These are phyloP conservation scores for Drosophila sproati DNA, from an alignment of 1,140 invertebrate species.

Conservation along the genomic window DNA sequence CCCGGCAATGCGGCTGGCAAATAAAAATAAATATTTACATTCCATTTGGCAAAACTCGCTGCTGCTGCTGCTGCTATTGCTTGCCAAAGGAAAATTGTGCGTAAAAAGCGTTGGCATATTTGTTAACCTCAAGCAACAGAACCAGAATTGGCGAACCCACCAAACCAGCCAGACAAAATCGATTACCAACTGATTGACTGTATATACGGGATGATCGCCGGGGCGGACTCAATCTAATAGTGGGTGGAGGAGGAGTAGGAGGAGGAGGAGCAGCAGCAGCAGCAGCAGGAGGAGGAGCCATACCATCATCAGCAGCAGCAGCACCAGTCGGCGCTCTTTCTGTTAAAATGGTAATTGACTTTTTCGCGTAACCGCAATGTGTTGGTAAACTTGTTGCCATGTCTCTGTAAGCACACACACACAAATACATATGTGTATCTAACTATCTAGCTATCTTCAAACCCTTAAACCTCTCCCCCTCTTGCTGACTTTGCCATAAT, in stretches of 20 bases:
- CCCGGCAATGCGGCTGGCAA: conserved; percentile 57
- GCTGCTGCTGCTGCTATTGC: conserved; percentile 24
- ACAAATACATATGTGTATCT: conserved; percentile 3
- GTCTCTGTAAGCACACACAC: conserved; percentile 46
- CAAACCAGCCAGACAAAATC: conserved; percentile 66
- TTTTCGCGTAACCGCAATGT: conserved; percentile 79
- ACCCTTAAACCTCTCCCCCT: not conserved
- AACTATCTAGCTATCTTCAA: conserved; percentile 23
- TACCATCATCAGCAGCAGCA: not conserved
- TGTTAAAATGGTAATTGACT: conserved; percentile 81
- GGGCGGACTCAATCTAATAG: conserved; percentile 15
- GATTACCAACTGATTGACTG: conserved; percentile 78
- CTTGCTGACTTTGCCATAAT: conserved; percentile 58
- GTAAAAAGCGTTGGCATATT: conserved; percentile 76
- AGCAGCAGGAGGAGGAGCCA: not conserved
- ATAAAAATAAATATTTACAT: conserved; percentile 83
- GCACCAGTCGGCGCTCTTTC: conserved; percentile 48
- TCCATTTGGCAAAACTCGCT: conserved; percentile 70
- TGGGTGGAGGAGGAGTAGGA: conserved; percentile 24
- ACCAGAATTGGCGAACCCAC: conserved; percentile 15
- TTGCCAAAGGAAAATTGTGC: conserved; percentile 76
- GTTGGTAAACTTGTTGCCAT: conserved; percentile 80
- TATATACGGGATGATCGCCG: conserved; percentile 39
- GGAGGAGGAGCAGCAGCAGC: not conserved
- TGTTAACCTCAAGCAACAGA: conserved; percentile 78